phyloP scores from a whole-genome alignment of 1,140 invertebrate species.

The Akabosia matsudoensis region DNA sequence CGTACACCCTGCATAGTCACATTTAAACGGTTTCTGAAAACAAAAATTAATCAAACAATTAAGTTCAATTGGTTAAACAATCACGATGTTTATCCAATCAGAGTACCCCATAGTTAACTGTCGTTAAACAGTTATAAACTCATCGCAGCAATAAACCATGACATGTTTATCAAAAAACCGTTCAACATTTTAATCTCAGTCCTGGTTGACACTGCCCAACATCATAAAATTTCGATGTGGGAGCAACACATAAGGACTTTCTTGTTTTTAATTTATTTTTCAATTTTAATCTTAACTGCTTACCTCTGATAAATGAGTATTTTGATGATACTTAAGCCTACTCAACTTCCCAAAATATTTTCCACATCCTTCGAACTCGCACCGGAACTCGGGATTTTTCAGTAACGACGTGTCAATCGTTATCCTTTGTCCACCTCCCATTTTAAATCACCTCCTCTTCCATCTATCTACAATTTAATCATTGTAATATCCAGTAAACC shows the following conservation, averaged over 20 bases:
- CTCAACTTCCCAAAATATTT: neutral
- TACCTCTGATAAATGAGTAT: conserved; percentile 5
- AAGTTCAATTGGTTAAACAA: neutral
- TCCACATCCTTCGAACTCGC: neutral
- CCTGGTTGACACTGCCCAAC: neutral
- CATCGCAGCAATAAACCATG: neutral
- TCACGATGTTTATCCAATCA: neutral
- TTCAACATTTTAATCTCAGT: neutral
- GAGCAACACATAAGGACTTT: neutral
- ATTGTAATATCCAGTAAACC: neutral
- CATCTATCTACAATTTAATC: neutral
- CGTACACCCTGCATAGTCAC: conserved; percentile 23
- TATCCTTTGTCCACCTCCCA: neutral
- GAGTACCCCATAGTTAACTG: neutral
- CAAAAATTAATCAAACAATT: neutral
- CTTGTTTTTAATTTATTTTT: neutral
- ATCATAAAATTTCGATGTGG: neutral
- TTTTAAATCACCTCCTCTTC: neutral
- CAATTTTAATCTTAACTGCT: neutral
- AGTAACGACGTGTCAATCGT: neutral
- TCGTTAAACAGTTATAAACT: neutral
- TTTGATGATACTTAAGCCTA: conserved; percentile 1
- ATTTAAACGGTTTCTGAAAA: conserved; percentile 24
- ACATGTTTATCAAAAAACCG: neutral
- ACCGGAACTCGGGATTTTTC: neutral